These are phyloP conservation scores for Aporophyla nigra DNA, from an alignment of 2,888 invertebrate species.

Conservation along the genomic window DNA sequence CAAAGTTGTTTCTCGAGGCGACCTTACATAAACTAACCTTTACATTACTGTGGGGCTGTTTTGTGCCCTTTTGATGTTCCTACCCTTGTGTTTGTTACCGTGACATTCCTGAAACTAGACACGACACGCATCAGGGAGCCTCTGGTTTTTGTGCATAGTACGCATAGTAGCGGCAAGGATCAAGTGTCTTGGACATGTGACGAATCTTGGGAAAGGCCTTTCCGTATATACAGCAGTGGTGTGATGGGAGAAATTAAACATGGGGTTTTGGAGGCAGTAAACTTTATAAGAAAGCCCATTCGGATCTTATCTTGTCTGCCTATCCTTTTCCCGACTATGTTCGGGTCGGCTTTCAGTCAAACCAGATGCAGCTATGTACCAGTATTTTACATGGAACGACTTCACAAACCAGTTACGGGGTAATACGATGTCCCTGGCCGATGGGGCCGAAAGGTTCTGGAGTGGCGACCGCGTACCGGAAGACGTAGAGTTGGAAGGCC, in stretches of 20 bases:
- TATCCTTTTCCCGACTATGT: too few species aligned
- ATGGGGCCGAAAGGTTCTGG: too few species aligned
- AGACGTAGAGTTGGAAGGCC: too few species aligned
- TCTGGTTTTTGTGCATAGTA: conserved; percentile 20
- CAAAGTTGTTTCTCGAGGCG: conserved; percentile 5
- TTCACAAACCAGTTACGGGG: too few species aligned
- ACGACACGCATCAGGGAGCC: conserved; percentile 33
- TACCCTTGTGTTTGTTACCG: conserved; percentile 26
- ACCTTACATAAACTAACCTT: conserved; percentile 50
- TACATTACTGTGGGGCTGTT: conserved; percentile 42
- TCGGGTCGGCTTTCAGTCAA: too few species aligned
- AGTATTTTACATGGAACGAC: too few species aligned
- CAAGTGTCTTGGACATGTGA: background rate
- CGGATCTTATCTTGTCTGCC: too few species aligned
- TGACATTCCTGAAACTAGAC: conserved; percentile 52
- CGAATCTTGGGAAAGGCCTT: background rate
- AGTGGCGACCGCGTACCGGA: too few species aligned
- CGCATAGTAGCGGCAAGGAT: background rate
- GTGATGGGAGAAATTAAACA: background rate
- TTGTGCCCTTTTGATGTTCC: conserved; percentile 49
- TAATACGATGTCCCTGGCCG: too few species aligned
- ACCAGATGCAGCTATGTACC: too few species aligned
- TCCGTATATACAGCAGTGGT: background rate
- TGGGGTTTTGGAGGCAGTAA: background rate
- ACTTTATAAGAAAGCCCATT: background rate